phyloP scores from a whole-genome alignment of 2,113 vertebrate species.

The Tyto alba region DNA sequence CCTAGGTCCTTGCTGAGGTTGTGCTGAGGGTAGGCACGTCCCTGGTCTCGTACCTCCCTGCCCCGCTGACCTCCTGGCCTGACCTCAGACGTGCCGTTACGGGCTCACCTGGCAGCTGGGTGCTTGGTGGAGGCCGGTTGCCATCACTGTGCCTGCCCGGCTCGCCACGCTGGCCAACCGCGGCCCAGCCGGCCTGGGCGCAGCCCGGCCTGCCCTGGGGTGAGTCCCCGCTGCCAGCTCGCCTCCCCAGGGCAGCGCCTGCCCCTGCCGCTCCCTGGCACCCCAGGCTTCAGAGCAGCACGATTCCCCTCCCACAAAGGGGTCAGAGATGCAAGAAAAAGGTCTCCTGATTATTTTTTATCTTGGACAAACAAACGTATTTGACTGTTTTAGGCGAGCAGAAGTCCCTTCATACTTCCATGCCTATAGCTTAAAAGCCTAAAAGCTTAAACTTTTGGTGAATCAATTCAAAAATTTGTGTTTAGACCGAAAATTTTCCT shows the following conservation, averaged over 20 bases:
- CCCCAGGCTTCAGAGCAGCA: accelerated
- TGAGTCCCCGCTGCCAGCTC: neutral
- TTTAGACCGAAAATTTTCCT: neutral
- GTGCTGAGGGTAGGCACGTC: neutral
- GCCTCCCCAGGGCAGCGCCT: accelerated
- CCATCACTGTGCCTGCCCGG: accelerated
- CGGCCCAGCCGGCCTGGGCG: accelerated
- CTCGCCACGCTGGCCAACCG: accelerated
- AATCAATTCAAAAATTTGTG: neutral
- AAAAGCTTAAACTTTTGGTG: neutral
- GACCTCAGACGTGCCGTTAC: accelerated
- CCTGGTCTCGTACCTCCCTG: neutral
- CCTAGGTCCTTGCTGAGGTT: neutral
- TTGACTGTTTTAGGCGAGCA: neutral
- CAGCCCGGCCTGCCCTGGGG: neutral
- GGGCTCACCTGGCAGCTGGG: neutral
- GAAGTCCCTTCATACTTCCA: neutral
- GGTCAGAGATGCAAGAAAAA: neutral
- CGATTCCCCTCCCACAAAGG: neutral
- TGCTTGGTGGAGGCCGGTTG: neutral
- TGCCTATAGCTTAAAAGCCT: neutral
- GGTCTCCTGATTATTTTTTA: neutral
- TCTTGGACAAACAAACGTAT: neutral
- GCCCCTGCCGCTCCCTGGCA: neutral
- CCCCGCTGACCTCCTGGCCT: neutral